phyloP scores from a whole-genome alignment of 1,140 invertebrate species.

The Ylistrum balloti region DNA sequence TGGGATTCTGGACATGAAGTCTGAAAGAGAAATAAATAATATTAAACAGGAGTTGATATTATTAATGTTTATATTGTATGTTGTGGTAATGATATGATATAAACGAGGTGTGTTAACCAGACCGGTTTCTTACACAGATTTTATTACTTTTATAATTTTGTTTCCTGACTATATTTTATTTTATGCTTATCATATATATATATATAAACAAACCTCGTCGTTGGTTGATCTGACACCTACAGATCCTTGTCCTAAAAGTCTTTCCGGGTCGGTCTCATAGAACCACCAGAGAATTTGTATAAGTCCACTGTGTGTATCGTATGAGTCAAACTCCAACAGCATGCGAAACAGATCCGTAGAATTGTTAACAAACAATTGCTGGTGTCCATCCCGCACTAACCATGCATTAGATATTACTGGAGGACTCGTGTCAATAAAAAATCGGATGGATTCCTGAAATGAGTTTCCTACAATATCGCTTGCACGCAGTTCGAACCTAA shows the following conservation, averaged over 20 bases:
- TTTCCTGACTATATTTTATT: no score
- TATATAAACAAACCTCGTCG: not conserved
- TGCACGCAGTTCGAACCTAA: slow-evolving; percentile 44
- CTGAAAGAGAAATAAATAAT: not conserved
- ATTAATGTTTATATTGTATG: no score
- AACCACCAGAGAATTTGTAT: slow-evolving; percentile 59
- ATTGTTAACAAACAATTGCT: slow-evolving; percentile 62
- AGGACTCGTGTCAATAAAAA: slow-evolving; percentile 60
- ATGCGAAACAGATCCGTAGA: slow-evolving; percentile 63
- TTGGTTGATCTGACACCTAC: slow-evolving; percentile 51
- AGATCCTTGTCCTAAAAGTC: slow-evolving; percentile 53
- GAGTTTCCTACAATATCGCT: slow-evolving; percentile 59
- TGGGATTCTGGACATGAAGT: not conserved
- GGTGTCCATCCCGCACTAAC: slow-evolving; percentile 48
- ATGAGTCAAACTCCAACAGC: slow-evolving; percentile 55
- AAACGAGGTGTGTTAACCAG: no score
- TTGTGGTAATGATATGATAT: no score
- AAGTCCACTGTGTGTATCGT: slow-evolving; percentile 65
- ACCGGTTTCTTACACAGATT: no score
- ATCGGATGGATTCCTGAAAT: slow-evolving; percentile 45
- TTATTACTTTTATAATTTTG: no score
- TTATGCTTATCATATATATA: not conserved
- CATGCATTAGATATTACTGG: slow-evolving; percentile 54
- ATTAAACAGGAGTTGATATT: no score
- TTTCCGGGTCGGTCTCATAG: slow-evolving; percentile 50